phyloP scores from a whole-genome alignment of 2,797 vertebrate genomes.

The Eleutherodactylus coqui region DNA sequence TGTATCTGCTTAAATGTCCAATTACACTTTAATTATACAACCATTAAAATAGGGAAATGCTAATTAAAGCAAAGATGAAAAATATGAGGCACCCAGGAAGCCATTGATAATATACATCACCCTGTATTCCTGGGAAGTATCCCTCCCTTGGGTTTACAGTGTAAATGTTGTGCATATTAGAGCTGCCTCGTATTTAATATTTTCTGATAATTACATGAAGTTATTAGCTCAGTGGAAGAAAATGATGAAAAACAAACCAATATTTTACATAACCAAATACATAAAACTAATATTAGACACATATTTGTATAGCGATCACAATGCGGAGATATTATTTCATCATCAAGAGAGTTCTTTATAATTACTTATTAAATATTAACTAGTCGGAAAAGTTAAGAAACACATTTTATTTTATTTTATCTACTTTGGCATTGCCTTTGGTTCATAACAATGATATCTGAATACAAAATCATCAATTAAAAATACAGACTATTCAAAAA shows the following conservation, averaged over 20 bases:
- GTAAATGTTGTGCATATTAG: constrained; percentile 10
- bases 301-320: neutral
- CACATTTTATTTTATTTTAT: neutral
- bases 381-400: neutral
- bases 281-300: neutral
- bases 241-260: neutral
- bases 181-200: neutral
- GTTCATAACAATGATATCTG: neutral
- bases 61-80: constrained; percentile 72
- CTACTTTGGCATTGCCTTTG: neutral
- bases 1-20: constrained; percentile 71
- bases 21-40: constrained; percentile 76
- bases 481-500: neutral
- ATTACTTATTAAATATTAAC: neutral
- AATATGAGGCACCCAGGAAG: constrained; percentile 67
- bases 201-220: constrained; percentile 15
- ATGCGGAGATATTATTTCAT: neutral
- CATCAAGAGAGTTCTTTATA: neutral
- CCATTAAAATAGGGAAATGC: constrained; percentile 73
- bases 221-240: neutral
- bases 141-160: constrained; percentile 20
- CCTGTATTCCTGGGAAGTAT: constrained; percentile 2
- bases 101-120: constrained; percentile 54
- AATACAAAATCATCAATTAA: neutral
- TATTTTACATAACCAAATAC: neutral